Conservation (phyloP, 2,113 vertebrate genomes). For the Colius striatus region DNA sequence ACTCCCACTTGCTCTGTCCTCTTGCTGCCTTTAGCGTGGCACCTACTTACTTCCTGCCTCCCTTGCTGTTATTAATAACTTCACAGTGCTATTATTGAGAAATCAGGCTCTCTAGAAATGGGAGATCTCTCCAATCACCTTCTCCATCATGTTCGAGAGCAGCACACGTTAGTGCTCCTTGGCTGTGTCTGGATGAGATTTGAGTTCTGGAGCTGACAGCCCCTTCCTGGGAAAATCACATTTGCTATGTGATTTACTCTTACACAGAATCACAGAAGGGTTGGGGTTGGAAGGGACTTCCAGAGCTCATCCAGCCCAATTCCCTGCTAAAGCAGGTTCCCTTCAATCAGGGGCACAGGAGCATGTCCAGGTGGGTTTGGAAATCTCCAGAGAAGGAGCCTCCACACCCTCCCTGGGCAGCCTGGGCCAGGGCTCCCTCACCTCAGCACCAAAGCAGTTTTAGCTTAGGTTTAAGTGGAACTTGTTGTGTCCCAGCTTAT, state of each 20-base stretch:
- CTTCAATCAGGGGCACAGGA: too few species aligned
- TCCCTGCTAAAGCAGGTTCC: too few species aligned
- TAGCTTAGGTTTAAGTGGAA: too few species aligned
- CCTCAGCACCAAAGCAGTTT: too few species aligned
- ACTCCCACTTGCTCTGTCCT: rapidly evolving
- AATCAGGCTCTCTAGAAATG: background rate
- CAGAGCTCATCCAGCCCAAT: too few species aligned
- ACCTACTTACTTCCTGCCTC: background rate
- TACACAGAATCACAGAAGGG: too few species aligned
- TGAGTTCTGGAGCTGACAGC: background rate
- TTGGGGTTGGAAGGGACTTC: too few species aligned
- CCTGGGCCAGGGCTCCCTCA: too few species aligned
- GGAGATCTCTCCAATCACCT: background rate
- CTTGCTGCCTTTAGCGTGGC: background rate
- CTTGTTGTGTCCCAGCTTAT: too few species aligned
- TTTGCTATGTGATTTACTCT: background rate
- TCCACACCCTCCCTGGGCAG: too few species aligned
- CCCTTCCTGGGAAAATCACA: background rate
- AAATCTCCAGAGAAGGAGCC: too few species aligned
- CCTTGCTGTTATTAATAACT: background rate
- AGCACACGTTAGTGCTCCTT: background rate
- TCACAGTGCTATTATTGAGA: background rate
- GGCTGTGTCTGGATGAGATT: background rate
- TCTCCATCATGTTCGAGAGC: background rate
- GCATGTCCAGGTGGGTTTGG: too few species aligned